A percentile compares a stretch with the other conserved stretches of the same genome.
Conservation (phyloP, 2,113 vertebrate genomes). For the Chunga burmeisteri region DNA sequence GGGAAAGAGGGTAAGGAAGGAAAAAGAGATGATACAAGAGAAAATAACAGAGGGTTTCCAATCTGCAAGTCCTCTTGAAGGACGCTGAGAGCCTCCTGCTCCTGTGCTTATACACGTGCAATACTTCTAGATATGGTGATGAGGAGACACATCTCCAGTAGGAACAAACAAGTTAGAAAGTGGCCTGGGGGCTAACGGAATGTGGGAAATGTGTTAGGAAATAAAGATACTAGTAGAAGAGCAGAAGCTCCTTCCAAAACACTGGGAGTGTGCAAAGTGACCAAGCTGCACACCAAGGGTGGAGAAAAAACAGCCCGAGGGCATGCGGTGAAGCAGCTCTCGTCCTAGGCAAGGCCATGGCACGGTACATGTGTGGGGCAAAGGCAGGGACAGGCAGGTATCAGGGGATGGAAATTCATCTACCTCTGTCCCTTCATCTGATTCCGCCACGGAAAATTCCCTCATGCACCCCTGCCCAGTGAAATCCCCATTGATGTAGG, state of each 20-base stretch:
- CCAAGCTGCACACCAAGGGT: background rate
- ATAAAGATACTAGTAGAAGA: background rate
- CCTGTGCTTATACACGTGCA: background rate
- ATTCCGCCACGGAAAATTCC: background rate
- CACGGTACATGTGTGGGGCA: background rate
- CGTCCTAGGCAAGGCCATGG: background rate
- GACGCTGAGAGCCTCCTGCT: background rate
- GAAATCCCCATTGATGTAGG: background rate
- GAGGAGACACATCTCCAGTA: background rate
- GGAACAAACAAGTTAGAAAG: background rate
- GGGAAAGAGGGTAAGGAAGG: background rate
- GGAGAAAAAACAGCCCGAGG: background rate
- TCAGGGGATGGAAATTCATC: background rate
- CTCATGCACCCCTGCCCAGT: fast-evolving
- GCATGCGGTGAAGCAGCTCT: background rate
- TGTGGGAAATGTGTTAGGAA: background rate
- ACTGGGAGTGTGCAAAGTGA: background rate
- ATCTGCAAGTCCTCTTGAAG: background rate
- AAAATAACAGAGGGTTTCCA: background rate
- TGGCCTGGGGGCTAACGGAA: background rate
- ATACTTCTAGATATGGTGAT: background rate
- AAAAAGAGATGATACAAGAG: background rate
- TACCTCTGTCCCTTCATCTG: background rate
- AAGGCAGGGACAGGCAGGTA: background rate
- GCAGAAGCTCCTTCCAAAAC: background rate